phyloP scores from a whole-genome alignment of 2,113 vertebrate genomes.

The Craseonycteris thonglongyai region DNA sequence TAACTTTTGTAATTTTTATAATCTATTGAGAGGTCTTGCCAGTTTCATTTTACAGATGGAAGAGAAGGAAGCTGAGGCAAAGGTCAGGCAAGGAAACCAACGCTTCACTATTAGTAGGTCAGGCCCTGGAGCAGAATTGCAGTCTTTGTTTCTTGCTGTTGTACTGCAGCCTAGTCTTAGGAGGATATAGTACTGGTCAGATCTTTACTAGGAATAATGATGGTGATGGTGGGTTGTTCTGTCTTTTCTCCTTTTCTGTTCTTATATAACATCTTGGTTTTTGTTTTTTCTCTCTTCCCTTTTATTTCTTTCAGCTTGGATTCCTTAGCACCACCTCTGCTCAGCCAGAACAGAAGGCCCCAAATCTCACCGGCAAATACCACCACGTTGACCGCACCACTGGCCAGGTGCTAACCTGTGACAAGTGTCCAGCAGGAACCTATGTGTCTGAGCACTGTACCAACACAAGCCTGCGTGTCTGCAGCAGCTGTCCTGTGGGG shows the following conservation, averaged over 20 bases:
- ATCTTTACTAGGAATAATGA: neutral
- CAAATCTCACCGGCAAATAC: slow-evolving; percentile 85
- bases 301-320: slow-evolving; percentile 82
- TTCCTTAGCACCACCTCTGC: slow-evolving; percentile 79
- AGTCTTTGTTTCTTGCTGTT: neutral
- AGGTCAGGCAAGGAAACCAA: neutral
- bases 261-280: neutral
- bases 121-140: rapidly evolving
- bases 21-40: neutral
- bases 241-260: neutral
- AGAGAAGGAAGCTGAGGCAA: neutral
- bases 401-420: slow-evolving; percentile 87
- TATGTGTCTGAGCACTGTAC: slow-evolving; percentile 92
- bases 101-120: neutral
- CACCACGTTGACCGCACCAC: slow-evolving; percentile 84
- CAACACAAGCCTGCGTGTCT: slow-evolving; percentile 86
- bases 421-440: slow-evolving; percentile 97
- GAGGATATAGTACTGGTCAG: too few relatives aligned
- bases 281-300: neutral
- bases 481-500: slow-evolving; percentile 85
- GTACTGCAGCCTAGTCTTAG: neutral
- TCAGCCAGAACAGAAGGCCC: slow-evolving; percentile 79
- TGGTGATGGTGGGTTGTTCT: neutral
- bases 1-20: neutral
- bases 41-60: neutral